Evolutionary conservation across 2,888 invertebrate genomes (phyloP), one percentile per base, ranked within the genome.

Genomic region (Altica lythri): DNA sequence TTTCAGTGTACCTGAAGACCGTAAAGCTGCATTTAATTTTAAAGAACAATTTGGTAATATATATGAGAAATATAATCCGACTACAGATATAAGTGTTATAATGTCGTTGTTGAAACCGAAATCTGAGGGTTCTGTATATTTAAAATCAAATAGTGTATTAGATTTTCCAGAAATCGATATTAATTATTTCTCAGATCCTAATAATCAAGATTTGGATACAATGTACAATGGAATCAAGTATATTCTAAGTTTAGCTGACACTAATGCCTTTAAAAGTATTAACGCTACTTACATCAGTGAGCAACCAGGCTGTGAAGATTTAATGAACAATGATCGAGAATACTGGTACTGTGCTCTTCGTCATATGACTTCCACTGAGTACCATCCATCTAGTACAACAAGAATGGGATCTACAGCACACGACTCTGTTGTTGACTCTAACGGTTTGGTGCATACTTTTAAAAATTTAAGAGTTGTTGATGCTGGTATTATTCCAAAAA

Each of bases 131-230:
- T 53, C 37, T 2, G 56, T 73, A 8, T 61, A 59, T 10, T 50
- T 73, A 14, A 62, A 65, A 55, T 68, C 72, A 5, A 63, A 55
- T 1, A 61, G 66, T 55, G 69, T 72, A 6, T 56, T 66, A 10
- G 69, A 71, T 22, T 69, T 68, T 53, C 72, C 72, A 0, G 2
- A 63, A 5, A 72, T 73, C 8, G 56, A 72, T 49, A 62, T 64
- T 0, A 64, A 66, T 17, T 69, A 63, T 30, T 64, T 68, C 4
- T 57, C 62, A 0, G 69, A 71, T 46, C 30, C 35, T n/a, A 37
- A 51, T n/a, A 46, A 56, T 4, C 45, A 64, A 10, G 90, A 91
- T 65, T 73, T 83, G 1, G 90, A 91, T 65, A 84, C 82, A 1
- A 75, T 86, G 9, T 78, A 86, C 1, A 78, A 80, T n/a, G 82